phyloP scores from a whole-genome alignment of 2,797 vertebrate species.

The Rhabdophis nuchalis region DNA sequence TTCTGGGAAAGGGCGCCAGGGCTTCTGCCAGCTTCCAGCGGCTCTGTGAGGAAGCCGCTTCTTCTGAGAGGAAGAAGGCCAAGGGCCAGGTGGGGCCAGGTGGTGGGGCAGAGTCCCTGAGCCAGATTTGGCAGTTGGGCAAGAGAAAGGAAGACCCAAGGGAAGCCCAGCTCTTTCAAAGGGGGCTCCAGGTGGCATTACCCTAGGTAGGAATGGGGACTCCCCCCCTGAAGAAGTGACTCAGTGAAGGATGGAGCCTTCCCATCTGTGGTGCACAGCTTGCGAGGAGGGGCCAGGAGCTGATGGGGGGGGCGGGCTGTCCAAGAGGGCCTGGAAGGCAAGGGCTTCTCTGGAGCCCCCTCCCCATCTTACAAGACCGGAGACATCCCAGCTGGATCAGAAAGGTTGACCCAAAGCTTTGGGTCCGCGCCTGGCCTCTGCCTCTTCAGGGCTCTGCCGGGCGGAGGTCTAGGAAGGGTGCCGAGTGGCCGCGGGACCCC shows the following conservation, averaged over 20 bases:
- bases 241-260: neutral
- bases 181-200: neutral
- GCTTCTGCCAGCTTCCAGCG: neutral
- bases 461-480: neutral
- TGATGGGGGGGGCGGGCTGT: no score
- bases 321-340: neutral
- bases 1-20: neutral
- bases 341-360: neutral
- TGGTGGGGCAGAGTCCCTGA: no score
- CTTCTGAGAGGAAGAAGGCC: neutral
- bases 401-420: neutral
- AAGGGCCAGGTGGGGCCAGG: neutral
- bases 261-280: neutral
- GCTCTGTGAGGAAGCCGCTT: neutral
- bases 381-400: neutral
- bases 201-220: neutral
- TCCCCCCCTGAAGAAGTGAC: neutral
- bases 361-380: neutral
- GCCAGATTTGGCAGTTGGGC: neutral
- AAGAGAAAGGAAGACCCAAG: neutral
- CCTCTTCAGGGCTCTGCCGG: neutral
- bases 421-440: neutral
- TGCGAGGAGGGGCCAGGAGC: neutral
- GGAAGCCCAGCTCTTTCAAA: neutral
- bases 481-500: neutral